These are phyloP conservation scores for Encarsia formosa DNA, from an alignment of 2,888 invertebrate genomes.

Conservation along the genomic window DNA sequence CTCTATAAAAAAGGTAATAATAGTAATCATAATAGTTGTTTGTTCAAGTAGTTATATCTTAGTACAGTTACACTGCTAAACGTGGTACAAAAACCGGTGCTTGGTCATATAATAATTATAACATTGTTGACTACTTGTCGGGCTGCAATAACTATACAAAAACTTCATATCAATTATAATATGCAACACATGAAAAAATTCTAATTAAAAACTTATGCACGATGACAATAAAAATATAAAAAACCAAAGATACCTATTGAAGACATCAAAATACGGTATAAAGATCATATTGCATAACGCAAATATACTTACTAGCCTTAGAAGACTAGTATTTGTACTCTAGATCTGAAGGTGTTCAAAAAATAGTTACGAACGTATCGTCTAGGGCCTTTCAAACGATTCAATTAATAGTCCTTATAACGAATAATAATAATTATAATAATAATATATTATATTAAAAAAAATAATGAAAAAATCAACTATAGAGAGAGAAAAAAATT, in stretches of 20 bases:
- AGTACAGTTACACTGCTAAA: conserved; percentile 20
- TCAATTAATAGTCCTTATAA: conserved; percentile 26
- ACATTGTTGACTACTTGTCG: conserved; percentile 20
- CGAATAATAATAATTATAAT: conserved; percentile 14
- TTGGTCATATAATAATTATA: conserved; percentile 21
- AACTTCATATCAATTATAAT: conserved; percentile 18
- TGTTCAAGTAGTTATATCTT: conserved; percentile 11
- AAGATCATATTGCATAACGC: conserved; percentile 19
- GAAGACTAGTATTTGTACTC: conserved; percentile 40
- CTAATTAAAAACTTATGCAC: conserved; percentile 1
- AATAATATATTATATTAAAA: conserved; percentile 14
- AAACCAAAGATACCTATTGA: conserved; percentile 22
- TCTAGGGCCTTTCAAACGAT: conserved; percentile 26
- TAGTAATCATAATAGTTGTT: too few relatives aligned
- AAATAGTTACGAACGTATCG: conserved; percentile 27
- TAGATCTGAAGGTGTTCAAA: conserved; percentile 42
- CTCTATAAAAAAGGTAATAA: neutral
- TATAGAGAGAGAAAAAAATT: conserved; percentile 13
- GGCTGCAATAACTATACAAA: conserved; percentile 9
- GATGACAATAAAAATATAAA: conserved; percentile 19
- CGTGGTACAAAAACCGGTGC: conserved; percentile 24
- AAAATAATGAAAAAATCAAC: conserved; percentile 1
- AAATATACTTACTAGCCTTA: conserved; percentile 43
- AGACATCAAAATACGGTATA: neutral
- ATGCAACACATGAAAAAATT: neutral